These are phyloP conservation scores for Proisotoma minuta DNA, from an alignment of 2,888 invertebrate species.

Conservation along the genomic window DNA sequence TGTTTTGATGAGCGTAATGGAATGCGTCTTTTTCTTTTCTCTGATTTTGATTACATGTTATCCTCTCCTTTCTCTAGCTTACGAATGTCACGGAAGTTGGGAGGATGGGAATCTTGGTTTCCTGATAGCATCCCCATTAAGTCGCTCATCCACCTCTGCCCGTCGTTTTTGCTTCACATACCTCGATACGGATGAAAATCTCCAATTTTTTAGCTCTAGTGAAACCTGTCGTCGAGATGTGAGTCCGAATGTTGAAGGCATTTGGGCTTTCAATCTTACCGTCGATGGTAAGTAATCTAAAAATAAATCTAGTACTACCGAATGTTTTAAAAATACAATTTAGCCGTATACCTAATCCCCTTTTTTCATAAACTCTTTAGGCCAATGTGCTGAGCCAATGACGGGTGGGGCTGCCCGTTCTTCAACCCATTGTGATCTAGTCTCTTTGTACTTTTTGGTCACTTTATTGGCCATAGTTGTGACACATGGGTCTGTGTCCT, in stretches of 20 bases:
- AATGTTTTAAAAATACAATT: not conserved
- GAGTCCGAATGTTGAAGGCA: slow-evolving; percentile 56
- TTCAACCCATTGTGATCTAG: slow-evolving; percentile 22
- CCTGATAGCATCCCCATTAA: slow-evolving; percentile 63
- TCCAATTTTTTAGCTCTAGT: slow-evolving; percentile 41
- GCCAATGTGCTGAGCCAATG: slow-evolving; percentile 46
- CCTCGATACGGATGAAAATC: slow-evolving; percentile 49
- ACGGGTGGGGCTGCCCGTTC: slow-evolving; percentile 25
- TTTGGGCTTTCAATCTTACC: slow-evolving; percentile 64
- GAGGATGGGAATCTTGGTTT: slow-evolving; percentile 61
- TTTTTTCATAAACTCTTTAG: slow-evolving; percentile 20
- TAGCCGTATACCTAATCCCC: not conserved
- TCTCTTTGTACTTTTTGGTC: slow-evolving; percentile 1
- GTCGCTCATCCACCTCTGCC: slow-evolving; percentile 55
- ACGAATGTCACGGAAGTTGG: slow-evolving; percentile 72
- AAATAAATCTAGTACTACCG: not conserved
- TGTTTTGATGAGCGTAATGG: not conserved
- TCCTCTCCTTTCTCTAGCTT: slow-evolving; percentile 54
- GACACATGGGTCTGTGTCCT: not conserved
- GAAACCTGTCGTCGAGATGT: slow-evolving; percentile 60
- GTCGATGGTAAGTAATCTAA: slow-evolving; percentile 57
- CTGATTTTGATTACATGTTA: not conserved
- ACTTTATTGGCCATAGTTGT: slow-evolving; percentile 5
- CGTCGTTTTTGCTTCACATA: slow-evolving; percentile 63
- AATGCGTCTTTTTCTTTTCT: not conserved